Evolutionary conservation across 2,797 vertebrate genomes (phyloP), one percentile per base, ranked within the genome.

Genomic region (Leucoraja ocellata): DNA sequence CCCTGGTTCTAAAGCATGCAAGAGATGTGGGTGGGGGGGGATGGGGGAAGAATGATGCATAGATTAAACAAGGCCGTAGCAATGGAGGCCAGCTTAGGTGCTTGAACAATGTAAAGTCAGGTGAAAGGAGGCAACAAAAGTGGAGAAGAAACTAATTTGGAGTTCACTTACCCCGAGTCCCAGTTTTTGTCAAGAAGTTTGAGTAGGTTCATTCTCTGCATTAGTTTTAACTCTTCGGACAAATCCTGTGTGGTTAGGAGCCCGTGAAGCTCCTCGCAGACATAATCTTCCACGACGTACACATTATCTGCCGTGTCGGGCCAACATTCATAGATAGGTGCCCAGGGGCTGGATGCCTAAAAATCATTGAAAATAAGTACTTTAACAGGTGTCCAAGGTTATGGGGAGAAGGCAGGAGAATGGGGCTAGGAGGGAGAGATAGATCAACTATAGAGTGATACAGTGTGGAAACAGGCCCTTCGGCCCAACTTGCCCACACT

Each of bases 341-440:
- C 95, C 97, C 97, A 97, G 0, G 94, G 95, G 94, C 96, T 96
- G 90, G 95, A 95, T 1, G 95, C 95, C 97, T 97, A 93, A 65
- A 88, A 32, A 68, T 16, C 65, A 32, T 14, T 63, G 25, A 79
- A 74, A 74, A 84, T 25, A 93, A 91, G 54, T 10, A 2, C 74
- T 86, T n/a, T 13, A 18, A 46, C 46, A 46, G 46, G 39, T 46
- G 39, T 46, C 39, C 39, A 2, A 46, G 39, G 2, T 46, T 46
- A 46, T 46, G 46, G 46, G 39, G 46, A 46, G 46, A 46, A 46
- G 46, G 46, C 46, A 46, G 46, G 46, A 4, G 46, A 46, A 46
- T 3, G 46, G 46, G 46, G 46, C 46, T 46, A 46, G 46, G 46
- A 46, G 46, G 46, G 46, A 46, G 46, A 46, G 46, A 3, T 46